Evolutionary conservation across 2,888 invertebrate species (phyloP).

Genomic region (Apamea epomidion): DNA sequence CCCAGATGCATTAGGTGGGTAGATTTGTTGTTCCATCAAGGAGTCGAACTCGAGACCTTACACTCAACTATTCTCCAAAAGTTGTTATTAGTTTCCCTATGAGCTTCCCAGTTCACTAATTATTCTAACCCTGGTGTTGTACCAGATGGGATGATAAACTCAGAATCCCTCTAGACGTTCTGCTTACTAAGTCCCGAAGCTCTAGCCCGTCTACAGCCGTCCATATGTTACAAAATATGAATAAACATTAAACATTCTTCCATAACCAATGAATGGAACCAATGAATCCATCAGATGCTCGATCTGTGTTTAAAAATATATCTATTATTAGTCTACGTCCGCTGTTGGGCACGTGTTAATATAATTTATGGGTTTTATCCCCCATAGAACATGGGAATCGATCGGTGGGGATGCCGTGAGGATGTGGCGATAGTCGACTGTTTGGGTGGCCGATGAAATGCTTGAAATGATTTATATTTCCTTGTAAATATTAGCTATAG

Average conservation of each 20-base stretch:
- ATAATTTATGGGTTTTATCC: slow-evolving; percentile 70
- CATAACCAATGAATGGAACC: slow-evolving; percentile 54
- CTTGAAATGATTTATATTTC: slow-evolving; percentile 52
- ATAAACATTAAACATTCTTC: slow-evolving; percentile 34
- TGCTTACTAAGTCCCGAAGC: not conserved
- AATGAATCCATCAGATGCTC: slow-evolving; percentile 64
- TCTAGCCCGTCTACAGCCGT: not conserved
- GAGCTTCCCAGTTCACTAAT: not conserved
- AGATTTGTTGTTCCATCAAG: not conserved
- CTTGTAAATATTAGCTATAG: slow-evolving; percentile 22
- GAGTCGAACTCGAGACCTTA: not conserved
- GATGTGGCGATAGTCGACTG: slow-evolving; percentile 62
- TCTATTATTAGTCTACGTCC: slow-evolving; percentile 71
- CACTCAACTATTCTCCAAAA: not conserved
- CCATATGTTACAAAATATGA: slow-evolving; percentile 49
- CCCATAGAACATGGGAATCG: slow-evolving; percentile 61
- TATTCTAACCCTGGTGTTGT: not conserved
- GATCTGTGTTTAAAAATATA: slow-evolving; percentile 63
- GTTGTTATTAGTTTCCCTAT: not conserved
- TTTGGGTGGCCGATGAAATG: slow-evolving; percentile 63
- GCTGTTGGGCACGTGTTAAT: slow-evolving; percentile 71
- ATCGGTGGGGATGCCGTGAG: slow-evolving; percentile 55
- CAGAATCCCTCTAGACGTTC: not conserved
- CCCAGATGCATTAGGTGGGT: not conserved
- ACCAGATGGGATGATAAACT: not conserved